These are phyloP conservation scores for Avahi laniger DNA, from an alignment of 2,797 vertebrate genomes.

Conservation along the genomic window DNA sequence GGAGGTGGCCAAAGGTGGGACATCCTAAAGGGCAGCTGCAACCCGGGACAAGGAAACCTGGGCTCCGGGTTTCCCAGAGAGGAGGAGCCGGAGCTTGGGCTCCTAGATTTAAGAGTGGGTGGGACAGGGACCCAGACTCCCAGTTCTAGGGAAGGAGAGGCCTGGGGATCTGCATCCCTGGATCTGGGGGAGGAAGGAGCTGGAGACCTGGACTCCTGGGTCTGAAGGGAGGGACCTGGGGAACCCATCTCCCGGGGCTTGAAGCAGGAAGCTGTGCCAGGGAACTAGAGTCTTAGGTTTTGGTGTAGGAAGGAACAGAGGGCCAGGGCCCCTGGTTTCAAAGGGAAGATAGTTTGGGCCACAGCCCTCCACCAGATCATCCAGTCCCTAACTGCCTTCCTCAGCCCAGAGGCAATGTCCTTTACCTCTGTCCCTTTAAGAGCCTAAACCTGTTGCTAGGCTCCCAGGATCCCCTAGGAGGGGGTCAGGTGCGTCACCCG, in stretches of 20 bases:
- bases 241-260: neutral
- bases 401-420: neutral
- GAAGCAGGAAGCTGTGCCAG: neutral
- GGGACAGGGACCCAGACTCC: no score
- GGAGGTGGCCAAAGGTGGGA: neutral
- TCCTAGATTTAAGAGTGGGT: neutral
- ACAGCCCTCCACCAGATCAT: neutral
- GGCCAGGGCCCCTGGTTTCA: neutral
- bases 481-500: constrained; percentile 49
- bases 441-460: constrained; percentile 54
- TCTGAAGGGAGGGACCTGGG: neutral
- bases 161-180: neutral
- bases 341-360: neutral
- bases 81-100: neutral
- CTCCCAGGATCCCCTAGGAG: constrained; percentile 46
- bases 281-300: neutral
- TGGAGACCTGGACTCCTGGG: neutral
- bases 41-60: neutral
- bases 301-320: neutral
- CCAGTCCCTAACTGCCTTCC: neutral
- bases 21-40: neutral
- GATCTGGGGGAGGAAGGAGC: neutral
- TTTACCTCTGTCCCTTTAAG: constrained; percentile 65
- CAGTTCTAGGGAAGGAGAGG: neutral
- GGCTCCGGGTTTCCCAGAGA: neutral